Evolutionary conservation across 2,113 vertebrate genomes (phyloP), one percentile per base, ranked within the genome.

Genomic region (Anhinga rufa): DNA sequence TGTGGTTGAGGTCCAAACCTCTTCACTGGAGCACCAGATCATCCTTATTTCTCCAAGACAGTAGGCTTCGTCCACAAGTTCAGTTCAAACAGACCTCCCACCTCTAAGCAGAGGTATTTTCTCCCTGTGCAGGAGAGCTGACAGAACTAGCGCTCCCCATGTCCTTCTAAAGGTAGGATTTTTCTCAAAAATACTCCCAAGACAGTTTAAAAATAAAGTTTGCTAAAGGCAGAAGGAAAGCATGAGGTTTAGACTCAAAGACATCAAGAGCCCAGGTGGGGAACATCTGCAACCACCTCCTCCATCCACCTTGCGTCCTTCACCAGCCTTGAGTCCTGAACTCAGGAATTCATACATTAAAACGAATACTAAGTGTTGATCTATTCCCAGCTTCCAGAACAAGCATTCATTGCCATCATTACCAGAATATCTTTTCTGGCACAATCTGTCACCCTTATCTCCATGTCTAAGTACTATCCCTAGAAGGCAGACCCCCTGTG

Each of bases 311-410:
- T 38, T 4, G 10, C 4, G 25, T 16, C 40, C 54, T 57, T 16
- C 44, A 42, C 52, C 64, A 49, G 40, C 32, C 61, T 17, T 46
- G 44, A 14, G 14, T 7, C 46, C 85, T 49, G 36, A 69, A 24
- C 31, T 34, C 9, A 2, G 11, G 29, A 61, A 83, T 42, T 78
- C 42, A 9, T 7, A 9, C 14, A 2, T 5, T 28, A 34, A n/a
- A 54, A 51, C 1, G 3, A 48, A 14, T 44, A 25, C 3, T 0
- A 44, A 44, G 15, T 0, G 9, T 26, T 18, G 34, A 69, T 49
- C 54, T 65, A 24, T 9, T 74, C 72, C 51, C 52, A 48, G 18
- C 40, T 19, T 38, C 40, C 52, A 78, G 13, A 58, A 68, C 1
- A 3, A 83, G 32, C 1, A 4, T 12, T 62, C 77, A 16, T 1